phyloP scores from a whole-genome alignment of 2,797 vertebrate species.

The Mycteria americana region DNA sequence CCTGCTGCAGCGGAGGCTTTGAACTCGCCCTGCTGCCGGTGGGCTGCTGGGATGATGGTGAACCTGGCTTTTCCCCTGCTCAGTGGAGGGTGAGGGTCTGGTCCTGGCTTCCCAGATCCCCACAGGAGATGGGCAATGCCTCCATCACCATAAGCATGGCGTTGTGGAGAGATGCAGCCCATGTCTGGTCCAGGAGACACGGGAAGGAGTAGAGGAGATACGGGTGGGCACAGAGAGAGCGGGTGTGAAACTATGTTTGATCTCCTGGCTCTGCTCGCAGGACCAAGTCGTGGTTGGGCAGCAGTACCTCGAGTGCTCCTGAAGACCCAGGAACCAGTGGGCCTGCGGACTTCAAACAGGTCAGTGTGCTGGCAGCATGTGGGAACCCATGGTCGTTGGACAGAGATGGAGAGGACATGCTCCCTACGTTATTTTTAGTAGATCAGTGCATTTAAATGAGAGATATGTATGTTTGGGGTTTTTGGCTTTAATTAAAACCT shows the following conservation, averaged over 20 bases:
- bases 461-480: fast-evolving
- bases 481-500: neutral
- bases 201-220: neutral
- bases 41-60: neutral
- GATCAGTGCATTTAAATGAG: neutral
- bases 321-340: neutral
- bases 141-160: neutral
- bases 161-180: neutral
- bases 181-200: neutral
- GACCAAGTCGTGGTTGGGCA: neutral
- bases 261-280: neutral
- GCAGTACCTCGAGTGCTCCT: neutral
- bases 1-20: neutral
- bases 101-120: neutral
- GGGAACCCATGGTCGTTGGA: fast-evolving
- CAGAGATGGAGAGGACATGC: neutral
- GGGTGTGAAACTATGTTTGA: neutral
- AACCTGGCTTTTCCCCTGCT: neutral
- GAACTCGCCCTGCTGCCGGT: fast-evolving
- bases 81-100: neutral
- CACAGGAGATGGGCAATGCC: neutral
- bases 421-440: neutral
- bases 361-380: neutral
- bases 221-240: fast-evolving
- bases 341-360: neutral